These are phyloP conservation scores for Neoniphon sammara DNA, from an alignment of 2,797 vertebrate species.

Conservation along the genomic window DNA sequence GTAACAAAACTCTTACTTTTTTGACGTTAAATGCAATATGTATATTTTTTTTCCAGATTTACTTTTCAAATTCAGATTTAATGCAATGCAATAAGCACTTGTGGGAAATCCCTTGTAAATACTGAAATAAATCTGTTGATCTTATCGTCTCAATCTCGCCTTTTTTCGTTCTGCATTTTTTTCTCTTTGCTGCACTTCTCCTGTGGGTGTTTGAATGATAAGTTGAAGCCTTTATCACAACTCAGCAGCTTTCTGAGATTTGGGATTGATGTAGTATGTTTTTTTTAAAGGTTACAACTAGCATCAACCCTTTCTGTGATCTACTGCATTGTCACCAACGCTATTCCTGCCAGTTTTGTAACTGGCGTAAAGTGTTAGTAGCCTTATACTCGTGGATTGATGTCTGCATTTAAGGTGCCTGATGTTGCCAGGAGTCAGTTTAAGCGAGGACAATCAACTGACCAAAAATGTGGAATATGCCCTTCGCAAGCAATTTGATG, in stretches of 20 bases:
- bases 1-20: slow-evolving; percentile 29
- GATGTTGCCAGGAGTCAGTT: no score
- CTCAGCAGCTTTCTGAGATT: not conserved
- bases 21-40: no score
- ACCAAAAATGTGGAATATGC: no score
- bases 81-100: slow-evolving; percentile 79
- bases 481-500: no score
- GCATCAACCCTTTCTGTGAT: no score
- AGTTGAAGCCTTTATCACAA: slow-evolving; percentile 3
- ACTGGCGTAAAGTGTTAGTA: no score
- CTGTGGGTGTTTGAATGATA: slow-evolving; percentile 10
- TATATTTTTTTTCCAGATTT: slow-evolving; percentile 24
- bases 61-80: slow-evolving; percentile 51
- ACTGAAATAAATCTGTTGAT: slow-evolving; percentile 78
- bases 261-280: not conserved
- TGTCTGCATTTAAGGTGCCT: no score
- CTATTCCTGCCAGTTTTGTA: no score
- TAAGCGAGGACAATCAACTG: no score
- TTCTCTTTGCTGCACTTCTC: not conserved
- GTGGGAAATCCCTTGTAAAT: slow-evolving; percentile 84
- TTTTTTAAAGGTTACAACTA: not conserved
- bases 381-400: no score
- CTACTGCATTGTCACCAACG: no score
- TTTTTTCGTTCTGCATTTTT: slow-evolving; percentile 29
- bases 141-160: slow-evolving; percentile 40